These are phyloP conservation scores for Salvelinus fontinalis DNA, from an alignment of 2,113 vertebrate genomes.

Conservation along the genomic window DNA sequence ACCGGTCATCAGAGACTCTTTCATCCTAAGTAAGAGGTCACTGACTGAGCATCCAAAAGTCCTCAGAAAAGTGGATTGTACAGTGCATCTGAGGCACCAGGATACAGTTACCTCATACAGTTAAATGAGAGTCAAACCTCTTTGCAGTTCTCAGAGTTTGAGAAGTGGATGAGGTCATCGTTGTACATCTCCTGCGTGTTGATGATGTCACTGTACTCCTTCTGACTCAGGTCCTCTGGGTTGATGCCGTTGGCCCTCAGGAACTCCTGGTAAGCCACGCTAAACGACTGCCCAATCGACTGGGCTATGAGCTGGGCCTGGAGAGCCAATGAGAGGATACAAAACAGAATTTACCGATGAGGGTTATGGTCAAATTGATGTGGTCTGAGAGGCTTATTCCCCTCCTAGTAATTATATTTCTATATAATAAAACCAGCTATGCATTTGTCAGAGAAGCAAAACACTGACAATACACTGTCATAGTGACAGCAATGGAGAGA, in stretches of 20 bases:
- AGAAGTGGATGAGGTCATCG: constrained; percentile 98
- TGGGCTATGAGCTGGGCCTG: constrained; percentile 98
- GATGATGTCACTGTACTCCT: constrained; percentile 99
- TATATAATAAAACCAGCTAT: background rate
- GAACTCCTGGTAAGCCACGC: constrained; percentile 98
- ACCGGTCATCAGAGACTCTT: background rate
- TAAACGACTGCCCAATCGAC: constrained; percentile 98
- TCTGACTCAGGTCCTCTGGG: constrained; percentile 98
- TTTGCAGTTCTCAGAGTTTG: constrained; percentile 98
- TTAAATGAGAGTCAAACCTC: constrained; percentile 77
- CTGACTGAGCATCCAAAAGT: background rate
- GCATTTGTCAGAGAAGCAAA: background rate
- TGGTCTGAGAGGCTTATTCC: too few species aligned
- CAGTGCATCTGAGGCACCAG: too few species aligned
- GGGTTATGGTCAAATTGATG: too few species aligned
- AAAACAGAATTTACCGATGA: background rate
- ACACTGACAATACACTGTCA: background rate
- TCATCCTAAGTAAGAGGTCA: background rate
- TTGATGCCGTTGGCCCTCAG: constrained; percentile 97
- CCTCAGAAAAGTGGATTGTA: background rate
- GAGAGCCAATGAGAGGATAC: background rate
- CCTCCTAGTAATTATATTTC: too few species aligned
- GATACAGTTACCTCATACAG: too few species aligned
- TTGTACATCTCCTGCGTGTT: constrained; percentile 99
- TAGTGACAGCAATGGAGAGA: constrained; percentile 1